Evolutionary conservation across 2,888 invertebrate species (phyloP), one percentile per base, ranked within the genome.

Genomic region (Geophilus truncorum): DNA sequence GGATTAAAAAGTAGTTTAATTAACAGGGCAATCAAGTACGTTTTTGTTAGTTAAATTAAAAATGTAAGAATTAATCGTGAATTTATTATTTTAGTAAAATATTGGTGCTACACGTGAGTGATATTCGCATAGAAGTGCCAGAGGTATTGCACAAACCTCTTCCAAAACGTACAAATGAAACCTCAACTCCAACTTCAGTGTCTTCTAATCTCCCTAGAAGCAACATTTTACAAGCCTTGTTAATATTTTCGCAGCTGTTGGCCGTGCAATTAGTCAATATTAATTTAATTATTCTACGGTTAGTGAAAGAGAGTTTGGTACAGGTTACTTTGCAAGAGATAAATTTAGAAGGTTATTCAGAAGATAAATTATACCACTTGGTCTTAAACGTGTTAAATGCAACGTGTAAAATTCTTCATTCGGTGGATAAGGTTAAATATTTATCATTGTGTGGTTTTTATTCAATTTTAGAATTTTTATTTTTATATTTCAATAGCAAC

Each of bases 61-160:
- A 45, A 15, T 45, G 15, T 57, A 62, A 62, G 6, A 4, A 5
- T 1, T 0, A 62, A 10, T 62, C 0, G 21, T 21, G 15, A 0
- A 23, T 62, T 62, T 62, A 9, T 62, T 62, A 23, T 70, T 70
- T 7, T 15, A 81, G 81, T 21, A 81, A 81, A 79, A 78, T 81
- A 12, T 30, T 81, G 25, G 81, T 76, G 10, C 45, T 81, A 18
- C 80, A 81, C 75, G 70, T 81, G 1, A 78, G 80, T 77, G 81
- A 81, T 51, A 76, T 81, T 21, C 78, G 81, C 5, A 45, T 81
- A 15, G 75, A 81, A 70, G 28, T 70, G 2, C 23, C 70, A 12
- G 70, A 70, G 10, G 28, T 70, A 12, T 70, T 70, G 6, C 25
- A 70, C 4, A 25, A 23, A 10, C 28, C 70, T 23, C 28, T 28